Evolutionary conservation across 2,888 invertebrate species (phyloP).

Genomic region (Ennomos fuscantarius): DNA sequence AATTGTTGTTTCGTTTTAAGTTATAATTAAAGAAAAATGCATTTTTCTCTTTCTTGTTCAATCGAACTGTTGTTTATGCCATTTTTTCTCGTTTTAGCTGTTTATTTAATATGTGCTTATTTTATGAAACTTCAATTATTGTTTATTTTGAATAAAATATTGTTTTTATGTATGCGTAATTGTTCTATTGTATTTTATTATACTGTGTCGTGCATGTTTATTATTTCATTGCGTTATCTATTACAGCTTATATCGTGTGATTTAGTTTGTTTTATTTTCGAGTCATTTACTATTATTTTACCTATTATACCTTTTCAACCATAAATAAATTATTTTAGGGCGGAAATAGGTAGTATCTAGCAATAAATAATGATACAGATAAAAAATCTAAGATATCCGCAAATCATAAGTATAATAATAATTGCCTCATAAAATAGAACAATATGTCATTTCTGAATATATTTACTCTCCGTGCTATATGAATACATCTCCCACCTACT

Average conservation of each 20-base stretch:
- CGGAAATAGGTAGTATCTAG: too few species aligned
- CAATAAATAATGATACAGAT: too few species aligned
- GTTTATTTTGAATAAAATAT: slow-evolving; percentile 21
- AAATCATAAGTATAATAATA: too few species aligned
- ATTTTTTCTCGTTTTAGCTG: slow-evolving; percentile 29
- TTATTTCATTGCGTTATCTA: slow-evolving; percentile 44
- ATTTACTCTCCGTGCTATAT: too few species aligned
- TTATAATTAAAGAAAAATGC: slow-evolving; percentile 24
- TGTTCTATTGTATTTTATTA: slow-evolving; percentile 25
- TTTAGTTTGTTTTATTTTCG: slow-evolving; percentile 60
- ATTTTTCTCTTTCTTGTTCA: slow-evolving; percentile 15
- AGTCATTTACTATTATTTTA: slow-evolving; percentile 1
- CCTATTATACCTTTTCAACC: not conserved
- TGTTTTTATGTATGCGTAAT: slow-evolving; percentile 14
- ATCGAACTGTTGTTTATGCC: slow-evolving; percentile 2
- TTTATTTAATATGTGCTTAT: slow-evolving; percentile 31
- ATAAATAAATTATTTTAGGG: too few species aligned
- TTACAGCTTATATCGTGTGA: slow-evolving; percentile 56
- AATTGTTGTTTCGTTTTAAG: slow-evolving; percentile 16
- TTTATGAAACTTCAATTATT: slow-evolving; percentile 33
- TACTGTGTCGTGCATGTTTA: slow-evolving; percentile 44
- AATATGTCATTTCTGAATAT: too few species aligned
- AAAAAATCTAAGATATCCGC: too few species aligned
- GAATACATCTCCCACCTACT: too few species aligned
- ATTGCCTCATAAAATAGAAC: too few species aligned